Conservation (phyloP, 2,113 vertebrate species). For the Misgurnus anguillicaudatus region DNA sequence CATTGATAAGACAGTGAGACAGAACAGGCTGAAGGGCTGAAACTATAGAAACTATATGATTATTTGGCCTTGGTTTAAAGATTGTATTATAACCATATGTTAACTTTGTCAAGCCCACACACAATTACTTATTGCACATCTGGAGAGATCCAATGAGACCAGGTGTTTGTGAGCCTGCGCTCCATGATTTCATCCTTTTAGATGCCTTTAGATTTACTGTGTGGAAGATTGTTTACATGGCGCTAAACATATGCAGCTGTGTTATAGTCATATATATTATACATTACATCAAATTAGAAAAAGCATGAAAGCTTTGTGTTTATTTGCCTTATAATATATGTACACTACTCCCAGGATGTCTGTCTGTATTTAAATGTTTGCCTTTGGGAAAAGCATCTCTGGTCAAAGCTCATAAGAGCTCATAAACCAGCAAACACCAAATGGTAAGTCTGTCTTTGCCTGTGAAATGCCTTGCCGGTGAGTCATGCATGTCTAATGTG, state of each 20-base stretch:
- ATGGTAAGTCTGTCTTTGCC: not conserved
- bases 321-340: not conserved
- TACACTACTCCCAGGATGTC: not conserved
- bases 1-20: no score
- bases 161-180: not conserved
- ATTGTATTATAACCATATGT: no score
- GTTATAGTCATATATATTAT: not conserved
- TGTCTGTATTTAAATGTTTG: not conserved
- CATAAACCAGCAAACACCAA: not conserved
- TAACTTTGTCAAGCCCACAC: no score
- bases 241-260: constrained; percentile 9
- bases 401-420: not conserved
- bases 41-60: no score
- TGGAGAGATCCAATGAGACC: not conserved
- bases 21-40: no score
- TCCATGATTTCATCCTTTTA: not conserved
- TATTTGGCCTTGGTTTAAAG: no score
- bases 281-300: not conserved
- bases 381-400: not conserved
- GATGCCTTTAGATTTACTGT: no score
- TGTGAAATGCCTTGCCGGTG: no score
- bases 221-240: not conserved
- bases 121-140: not conserved
- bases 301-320: not conserved
- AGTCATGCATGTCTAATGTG: no score